Percentiles rank a stretch among this genome's conserved stretches.
Conservation (phyloP, 2,888 invertebrate genomes). For the Hypsopygia costalis region DNA sequence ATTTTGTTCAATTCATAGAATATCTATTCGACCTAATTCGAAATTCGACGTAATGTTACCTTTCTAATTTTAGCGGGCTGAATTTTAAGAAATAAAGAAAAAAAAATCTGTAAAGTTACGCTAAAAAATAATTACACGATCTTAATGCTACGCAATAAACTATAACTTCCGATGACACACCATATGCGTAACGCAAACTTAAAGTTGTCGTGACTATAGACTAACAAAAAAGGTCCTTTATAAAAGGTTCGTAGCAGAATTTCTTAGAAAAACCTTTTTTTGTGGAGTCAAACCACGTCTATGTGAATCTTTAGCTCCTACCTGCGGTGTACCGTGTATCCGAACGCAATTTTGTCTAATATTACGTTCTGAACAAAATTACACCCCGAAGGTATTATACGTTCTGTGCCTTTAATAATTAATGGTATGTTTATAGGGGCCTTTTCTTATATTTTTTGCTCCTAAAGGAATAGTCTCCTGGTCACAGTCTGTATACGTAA, state of each 20-base stretch:
- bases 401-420: conserved; percentile 6
- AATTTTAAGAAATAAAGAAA: background rate
- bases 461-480: background rate
- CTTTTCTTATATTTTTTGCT: background rate
- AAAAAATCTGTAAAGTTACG: background rate
- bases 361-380: conserved; percentile 11
- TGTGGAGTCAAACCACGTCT: conserved; percentile 22
- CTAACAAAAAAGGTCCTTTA: conserved; percentile 32
- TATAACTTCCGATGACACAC: background rate
- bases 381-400: conserved; percentile 5
- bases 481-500: background rate
- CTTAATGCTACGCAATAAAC: background rate
- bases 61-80: background rate
- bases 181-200: conserved; percentile 10
- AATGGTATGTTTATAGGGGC: conserved; percentile 2
- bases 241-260: conserved; percentile 26
- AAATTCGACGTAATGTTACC: background rate
- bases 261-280: conserved; percentile 65
- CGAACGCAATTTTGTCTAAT: conserved; percentile 21
- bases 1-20: conserved; percentile 5
- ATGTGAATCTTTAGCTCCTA: conserved; percentile 43
- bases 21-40: background rate
- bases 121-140: background rate
- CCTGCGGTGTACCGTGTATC: conserved; percentile 33
- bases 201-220: conserved; percentile 20